Base-by-base conservation (phyloP, 2,113 vertebrate genomes). In the Nothocercus julius region DNA sequence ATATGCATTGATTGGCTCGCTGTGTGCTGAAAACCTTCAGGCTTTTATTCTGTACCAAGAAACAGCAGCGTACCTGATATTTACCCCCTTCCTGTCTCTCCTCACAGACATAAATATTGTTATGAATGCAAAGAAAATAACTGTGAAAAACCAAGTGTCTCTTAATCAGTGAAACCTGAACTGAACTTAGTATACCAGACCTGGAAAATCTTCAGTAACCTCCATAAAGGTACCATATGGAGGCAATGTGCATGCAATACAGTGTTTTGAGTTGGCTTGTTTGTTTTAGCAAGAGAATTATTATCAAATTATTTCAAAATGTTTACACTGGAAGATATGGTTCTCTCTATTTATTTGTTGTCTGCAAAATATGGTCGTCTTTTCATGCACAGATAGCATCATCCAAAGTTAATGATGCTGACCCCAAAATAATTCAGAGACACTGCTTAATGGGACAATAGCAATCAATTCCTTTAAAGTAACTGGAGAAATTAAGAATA, bases 401-500 rank as follows among this genome's bases (percentile, higher is more conserved):
- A 83, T 79, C 73, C 76, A 62, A 34, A 54, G 40, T 36, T 93
- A 95, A 89, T 18, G 13, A 90, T 3, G 8, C 44, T 66, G 82
- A 74, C 40, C 20, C 63, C 75, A 95, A 97, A 96, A 76, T 56
- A 94, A 89, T 73, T 75, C 54, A 78, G 7, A 53, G 56, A 87
- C 85, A 34, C 27, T 86, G 45, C n/a, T 76, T 87, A 92, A 83
- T 64, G 63, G 82, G 84, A 96, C 54, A 92, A 92, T 80, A 95
- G 76, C 73, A 97, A 97, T 93, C 87, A 85, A 94, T 95, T 92
- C 32, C 30, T 90, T 83, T 38, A 89, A 88, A 95, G 89, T 82
- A 95, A 11, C 73, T 78, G 38, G 20, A 96, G 67, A 97, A 96
- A 96, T 96, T 94, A 94, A 97, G 80, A 87, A 83, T 82, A 95